Percentiles rank a stretch among this genome's conserved stretches.
Evolutionary conservation across 2,888 invertebrate species (phyloP).

Genomic region (Cantharis flavilabris): DNA sequence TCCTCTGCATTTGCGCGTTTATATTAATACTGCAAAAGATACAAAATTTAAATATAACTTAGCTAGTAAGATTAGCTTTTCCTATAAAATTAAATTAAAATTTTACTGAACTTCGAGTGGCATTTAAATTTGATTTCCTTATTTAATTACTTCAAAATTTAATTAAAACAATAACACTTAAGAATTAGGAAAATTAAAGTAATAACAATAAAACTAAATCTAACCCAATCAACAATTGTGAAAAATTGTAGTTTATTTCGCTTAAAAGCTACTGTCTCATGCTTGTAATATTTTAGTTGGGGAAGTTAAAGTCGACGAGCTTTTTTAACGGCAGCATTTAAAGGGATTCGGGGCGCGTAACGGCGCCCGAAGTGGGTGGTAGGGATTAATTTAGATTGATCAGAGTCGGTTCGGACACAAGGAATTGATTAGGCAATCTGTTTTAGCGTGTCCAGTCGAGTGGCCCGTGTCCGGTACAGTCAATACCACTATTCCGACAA

Average conservation of each 20-base stretch:
- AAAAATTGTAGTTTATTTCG: not conserved
- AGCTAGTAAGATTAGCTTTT: not conserved
- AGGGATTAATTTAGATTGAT: constrained; percentile 60
- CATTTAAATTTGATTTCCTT: not conserved
- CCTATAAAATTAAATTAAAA: not conserved
- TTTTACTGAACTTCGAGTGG: not conserved
- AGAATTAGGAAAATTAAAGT: not conserved
- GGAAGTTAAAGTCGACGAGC: constrained; percentile 30
- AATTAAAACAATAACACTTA: not conserved
- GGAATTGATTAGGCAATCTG: constrained; percentile 60
- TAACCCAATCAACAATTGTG: not conserved
- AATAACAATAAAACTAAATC: not conserved
- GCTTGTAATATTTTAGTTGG: constrained; percentile 20
- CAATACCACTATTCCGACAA: constrained; percentile 17
- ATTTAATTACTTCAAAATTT: not conserved
- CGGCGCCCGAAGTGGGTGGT: constrained; percentile 45
- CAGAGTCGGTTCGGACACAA: constrained; percentile 57
- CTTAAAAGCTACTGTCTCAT: constrained; percentile 6
- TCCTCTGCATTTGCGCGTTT: constrained; percentile 23
- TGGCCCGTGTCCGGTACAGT: constrained; percentile 53
- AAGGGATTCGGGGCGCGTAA: constrained; percentile 37
- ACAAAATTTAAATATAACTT: not conserved
- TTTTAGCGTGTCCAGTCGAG: constrained; percentile 58
- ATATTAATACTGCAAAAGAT: constrained; percentile 23
- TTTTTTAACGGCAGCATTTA: constrained; percentile 54